Conservation (phyloP, 2,113 vertebrate species). For the Ellobius talpinus region DNA sequence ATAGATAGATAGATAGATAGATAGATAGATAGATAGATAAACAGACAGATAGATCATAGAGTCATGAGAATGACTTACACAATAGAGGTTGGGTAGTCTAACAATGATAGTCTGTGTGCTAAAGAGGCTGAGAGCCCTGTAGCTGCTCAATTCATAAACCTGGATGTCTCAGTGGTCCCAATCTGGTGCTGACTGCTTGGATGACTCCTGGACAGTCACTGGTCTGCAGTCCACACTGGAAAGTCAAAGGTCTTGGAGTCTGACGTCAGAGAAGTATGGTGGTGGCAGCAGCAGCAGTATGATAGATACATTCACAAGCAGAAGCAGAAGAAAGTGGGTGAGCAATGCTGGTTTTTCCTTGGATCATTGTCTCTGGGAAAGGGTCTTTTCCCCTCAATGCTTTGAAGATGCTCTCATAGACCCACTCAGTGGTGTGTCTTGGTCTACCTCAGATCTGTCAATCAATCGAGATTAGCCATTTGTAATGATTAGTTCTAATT, state of each 20-base stretch:
- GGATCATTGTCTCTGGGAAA: not conserved
- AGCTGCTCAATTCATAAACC: not conserved
- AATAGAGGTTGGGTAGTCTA: not conserved
- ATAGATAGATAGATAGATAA: not conserved
- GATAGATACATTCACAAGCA: not conserved
- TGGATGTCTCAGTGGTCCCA: not conserved
- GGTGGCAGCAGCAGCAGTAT: not conserved
- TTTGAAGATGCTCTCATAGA: not conserved
- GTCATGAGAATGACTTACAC: not conserved
- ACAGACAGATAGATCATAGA: not conserved
- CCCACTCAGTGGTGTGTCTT: not conserved
- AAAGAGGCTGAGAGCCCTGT: not conserved
- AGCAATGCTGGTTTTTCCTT: not conserved
- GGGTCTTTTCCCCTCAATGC: not conserved
- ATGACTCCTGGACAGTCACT: not conserved
- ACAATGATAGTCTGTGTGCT: not conserved
- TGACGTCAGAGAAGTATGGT: not conserved
- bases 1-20: not conserved
- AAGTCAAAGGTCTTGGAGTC: not conserved
- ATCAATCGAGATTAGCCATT: not conserved
- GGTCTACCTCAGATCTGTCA: not conserved
- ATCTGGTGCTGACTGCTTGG: not conserved
- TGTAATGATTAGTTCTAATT: not conserved
- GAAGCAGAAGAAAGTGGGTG: not conserved
- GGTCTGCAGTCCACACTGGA: not conserved